Base-by-base conservation (phyloP, 1,140 invertebrate genomes). In the Tetramorium alpestre region DNA sequence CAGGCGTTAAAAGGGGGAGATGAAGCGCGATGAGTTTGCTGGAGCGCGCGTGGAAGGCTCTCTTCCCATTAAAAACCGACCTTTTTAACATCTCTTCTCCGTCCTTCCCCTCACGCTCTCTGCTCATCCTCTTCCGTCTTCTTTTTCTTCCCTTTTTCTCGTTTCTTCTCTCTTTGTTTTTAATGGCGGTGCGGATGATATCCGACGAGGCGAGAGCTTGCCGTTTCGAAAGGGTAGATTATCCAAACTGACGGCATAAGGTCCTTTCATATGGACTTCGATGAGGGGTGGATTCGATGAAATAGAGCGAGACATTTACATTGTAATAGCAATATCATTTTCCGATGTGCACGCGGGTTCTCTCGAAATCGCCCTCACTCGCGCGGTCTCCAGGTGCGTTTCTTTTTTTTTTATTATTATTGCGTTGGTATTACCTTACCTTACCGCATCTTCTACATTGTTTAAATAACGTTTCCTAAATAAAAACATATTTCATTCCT, bases 221-320 rank as follows among this genome's bases (percentile, higher is more conserved):
- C 8, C 38, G 11, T 70, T 77, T 73, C 67, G 75, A 88, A 85
- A 81, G 86, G 86, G 69, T 70, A 77, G 77, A 89, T 87, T 78
- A 86, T 64, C 88, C 25, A 72, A 77, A 87, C 22, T 22, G 88
- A 72, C 54, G 60, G 60, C 65, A 44, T 65, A 22, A 41, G 62
- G 51, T 28, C 64, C 56, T 58, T 88, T 90, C 72, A 78, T 65
- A 33, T 69, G 38, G 33, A 60, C 49, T 60, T 81, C 41, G 44
- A 28, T 75, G 28, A 72, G 72, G 44, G 78, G 51, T 56, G 47
- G 54, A 25, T 47, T 67, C n/a, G 51, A 54, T 73, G 80, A 87
- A 87, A 90, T 76, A 88, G 86, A 80, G 73, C 78, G 80, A 88
- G 87, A 87, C 67, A 76, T 69, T 89, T 78, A 75, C 84, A 47